Evolutionary conservation across 2,888 invertebrate species (phyloP).

Genomic region (Harpagoxenus sublaevis): DNA sequence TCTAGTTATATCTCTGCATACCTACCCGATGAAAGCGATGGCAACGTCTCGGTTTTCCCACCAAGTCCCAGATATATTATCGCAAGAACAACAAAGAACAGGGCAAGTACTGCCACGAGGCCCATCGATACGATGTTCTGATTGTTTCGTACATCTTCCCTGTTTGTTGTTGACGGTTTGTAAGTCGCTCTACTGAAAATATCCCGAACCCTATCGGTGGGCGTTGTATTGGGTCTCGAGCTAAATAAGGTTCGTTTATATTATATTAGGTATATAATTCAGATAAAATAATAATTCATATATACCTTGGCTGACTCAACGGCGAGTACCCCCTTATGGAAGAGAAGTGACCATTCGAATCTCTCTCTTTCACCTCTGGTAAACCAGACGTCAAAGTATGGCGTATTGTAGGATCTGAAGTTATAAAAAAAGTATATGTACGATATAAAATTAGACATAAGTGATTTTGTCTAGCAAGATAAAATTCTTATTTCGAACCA

Average conservation of each 20-base stretch:
- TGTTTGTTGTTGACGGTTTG: conserved; percentile 73
- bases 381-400: conserved; percentile 60
- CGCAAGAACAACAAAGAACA: conserved; percentile 85
- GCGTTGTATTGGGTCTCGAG: conserved; percentile 77
- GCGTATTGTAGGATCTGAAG: conserved; percentile 67
- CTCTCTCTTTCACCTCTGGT: conserved; percentile 82
- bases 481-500: not conserved
- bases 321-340: conserved; percentile 80
- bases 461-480: not conserved
- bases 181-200: conserved; percentile 76
- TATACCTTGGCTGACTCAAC: conserved; percentile 79
- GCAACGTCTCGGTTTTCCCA: conserved; percentile 83
- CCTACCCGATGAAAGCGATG: conserved; percentile 84
- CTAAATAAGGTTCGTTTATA: conserved; percentile 57
- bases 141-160: conserved; percentile 83
- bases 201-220: conserved; percentile 79
- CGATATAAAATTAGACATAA: not conserved
- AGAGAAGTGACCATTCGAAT: conserved; percentile 84
- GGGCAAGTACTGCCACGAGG: conserved; percentile 83
- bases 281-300: conserved; percentile 30
- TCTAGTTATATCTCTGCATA: conserved; percentile 77
- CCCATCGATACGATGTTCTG: conserved; percentile 85
- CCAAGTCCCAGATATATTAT: conserved; percentile 85
- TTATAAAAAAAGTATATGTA: not conserved
- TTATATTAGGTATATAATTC: conserved; percentile 25